Conservation (phyloP, 2,113 vertebrate species). For the Ptychochromis oligacanthus region DNA sequence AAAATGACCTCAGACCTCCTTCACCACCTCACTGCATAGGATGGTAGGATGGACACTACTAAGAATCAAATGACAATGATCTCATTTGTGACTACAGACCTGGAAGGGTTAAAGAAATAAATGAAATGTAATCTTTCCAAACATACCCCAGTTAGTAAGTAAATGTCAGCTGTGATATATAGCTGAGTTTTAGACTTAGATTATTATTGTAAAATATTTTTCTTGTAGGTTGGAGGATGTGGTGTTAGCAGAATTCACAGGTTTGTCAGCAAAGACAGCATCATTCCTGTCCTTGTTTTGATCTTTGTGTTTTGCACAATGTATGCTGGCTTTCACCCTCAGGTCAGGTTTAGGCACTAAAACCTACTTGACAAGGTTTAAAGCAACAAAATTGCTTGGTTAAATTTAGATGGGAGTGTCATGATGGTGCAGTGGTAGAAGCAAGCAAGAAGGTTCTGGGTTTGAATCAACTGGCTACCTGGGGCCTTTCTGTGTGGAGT, state of each 20-base stretch:
- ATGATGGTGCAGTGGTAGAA: too few species aligned
- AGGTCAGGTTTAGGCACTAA: neutral
- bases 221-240: neutral
- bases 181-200: too few species aligned
- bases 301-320: neutral
- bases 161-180: neutral
- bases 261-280: neutral
- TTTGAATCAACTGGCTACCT: too few species aligned
- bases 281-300: neutral
- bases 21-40: neutral
- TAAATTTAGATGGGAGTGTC: neutral
- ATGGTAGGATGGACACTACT: neutral
- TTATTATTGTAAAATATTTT: neutral
- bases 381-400: neutral
- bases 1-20: slow-evolving; percentile 25
- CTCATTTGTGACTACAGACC: neutral
- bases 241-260: neutral
- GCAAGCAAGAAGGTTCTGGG: too few species aligned
- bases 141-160: neutral
- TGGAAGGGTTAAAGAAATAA: slow-evolving; percentile 1
- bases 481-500: too few species aligned
- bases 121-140: neutral
- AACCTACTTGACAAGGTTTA: too few species aligned
- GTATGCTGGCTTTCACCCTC: too few species aligned
- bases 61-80: slow-evolving; percentile 10